Base-by-base conservation (phyloP, 2,888 invertebrate genomes). In the Drosophila ezoana region DNA sequence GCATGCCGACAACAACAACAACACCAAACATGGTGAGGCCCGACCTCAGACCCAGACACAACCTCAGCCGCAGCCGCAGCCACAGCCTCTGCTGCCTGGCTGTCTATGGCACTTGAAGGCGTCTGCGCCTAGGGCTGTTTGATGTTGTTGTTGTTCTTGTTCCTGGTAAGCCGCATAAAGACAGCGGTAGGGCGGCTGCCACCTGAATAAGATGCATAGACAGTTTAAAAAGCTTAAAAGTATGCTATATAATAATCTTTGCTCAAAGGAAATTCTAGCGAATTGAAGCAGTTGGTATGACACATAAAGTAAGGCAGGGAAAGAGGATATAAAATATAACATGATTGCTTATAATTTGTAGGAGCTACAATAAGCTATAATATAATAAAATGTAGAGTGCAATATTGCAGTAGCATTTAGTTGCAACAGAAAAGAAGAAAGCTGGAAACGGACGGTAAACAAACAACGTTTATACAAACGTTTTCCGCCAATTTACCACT, bases 91-190 rank as follows among this genome's bases (percentile, higher is more conserved):
- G 48, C 38, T 43, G 72, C 60, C 51, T 45, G 41, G 28, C 59
- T 76, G 79, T 79, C 85, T 88, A 69, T 86, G 87, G 71, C 78
- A 87, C 85, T 86, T 87, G 87, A 87, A 74, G 78, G 80, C 83
- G 85, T 89, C 89, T 89, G 87, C 68, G 75, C 87, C 87, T 80
- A 38, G 57, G 81, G 89, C 69, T 73, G 58, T 65, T 73, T 70
- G 57, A 49, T 53, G 47, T 66, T 62, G 47, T 45, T 45, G 13
- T 28, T 56, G 56, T 54, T 56, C 57, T 58, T 72, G 54, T 33
- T 62, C 40, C 65, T 67, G 74, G 65, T 57, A 71, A 60, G 71
- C 62, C 81, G 66, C 85, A 84, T 66, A 64, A 63, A 69, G 58
- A 56, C 33, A 49, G 33, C 60, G 47, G 38, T 33, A 48, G 49